These are phyloP conservation scores for Incurvaria masculella DNA, from an alignment of 2,888 invertebrate species.

Conservation along the genomic window DNA sequence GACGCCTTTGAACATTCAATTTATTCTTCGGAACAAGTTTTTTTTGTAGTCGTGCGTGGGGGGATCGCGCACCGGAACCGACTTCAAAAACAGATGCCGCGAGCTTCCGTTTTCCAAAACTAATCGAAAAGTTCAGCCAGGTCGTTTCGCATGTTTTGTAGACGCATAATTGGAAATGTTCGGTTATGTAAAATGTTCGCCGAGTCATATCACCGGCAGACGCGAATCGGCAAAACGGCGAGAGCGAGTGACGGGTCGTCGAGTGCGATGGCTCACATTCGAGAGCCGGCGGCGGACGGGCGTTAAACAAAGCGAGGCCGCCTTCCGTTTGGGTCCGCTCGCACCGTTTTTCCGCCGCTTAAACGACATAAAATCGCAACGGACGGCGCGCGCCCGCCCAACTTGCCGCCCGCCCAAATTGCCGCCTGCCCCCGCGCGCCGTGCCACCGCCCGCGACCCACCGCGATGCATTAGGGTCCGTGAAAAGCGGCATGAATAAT, in stretches of 20 bases:
- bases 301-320: slow-evolving; percentile 35
- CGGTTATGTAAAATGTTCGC: too few species aligned
- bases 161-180: too few species aligned
- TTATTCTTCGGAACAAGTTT: background rate
- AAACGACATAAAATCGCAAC: slow-evolving; percentile 37
- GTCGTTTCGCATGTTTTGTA: too few species aligned
- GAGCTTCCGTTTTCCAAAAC: background rate
- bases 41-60: background rate
- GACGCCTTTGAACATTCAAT: background rate
- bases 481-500: background rate
- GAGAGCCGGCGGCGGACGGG: background rate
- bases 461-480: background rate
- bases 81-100: background rate
- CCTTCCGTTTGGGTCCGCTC: slow-evolving; percentile 32
- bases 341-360: slow-evolving; percentile 38
- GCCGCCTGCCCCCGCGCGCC: background rate
- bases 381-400: slow-evolving; percentile 24
- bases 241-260: background rate
- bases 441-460: background rate
- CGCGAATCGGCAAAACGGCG: background rate
- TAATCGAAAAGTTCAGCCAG: too few species aligned
- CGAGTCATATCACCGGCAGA: too few species aligned
- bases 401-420: slow-evolving; percentile 18
- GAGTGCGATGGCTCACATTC: background rate
- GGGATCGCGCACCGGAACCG: background rate